These are phyloP conservation scores for Sebastes fasciatus DNA, from an alignment of 2,113 vertebrate genomes.

Conservation along the genomic window DNA sequence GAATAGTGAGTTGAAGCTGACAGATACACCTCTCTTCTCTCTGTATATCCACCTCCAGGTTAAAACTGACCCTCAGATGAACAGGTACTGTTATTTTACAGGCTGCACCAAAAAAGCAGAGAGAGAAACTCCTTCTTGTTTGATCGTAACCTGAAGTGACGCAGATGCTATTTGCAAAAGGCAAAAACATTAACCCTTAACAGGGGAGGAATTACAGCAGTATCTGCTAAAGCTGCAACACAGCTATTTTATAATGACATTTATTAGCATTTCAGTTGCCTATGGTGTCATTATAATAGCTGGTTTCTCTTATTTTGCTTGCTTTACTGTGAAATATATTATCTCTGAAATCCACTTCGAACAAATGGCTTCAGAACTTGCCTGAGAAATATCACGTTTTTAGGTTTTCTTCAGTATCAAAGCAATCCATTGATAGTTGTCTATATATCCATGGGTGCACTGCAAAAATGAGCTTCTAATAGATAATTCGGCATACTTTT, in stretches of 20 bases:
- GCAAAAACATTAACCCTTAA: conserved; percentile 16
- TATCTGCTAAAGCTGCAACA: background rate
- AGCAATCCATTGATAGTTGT: too few relatives aligned
- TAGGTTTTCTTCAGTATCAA: too few relatives aligned
- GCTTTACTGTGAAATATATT: too few relatives aligned
- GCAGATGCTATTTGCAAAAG: conserved; percentile 60
- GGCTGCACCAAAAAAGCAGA: background rate
- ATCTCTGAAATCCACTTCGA: too few relatives aligned
- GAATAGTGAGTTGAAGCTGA: too few relatives aligned
- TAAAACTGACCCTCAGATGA: background rate
- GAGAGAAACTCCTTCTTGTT: background rate
- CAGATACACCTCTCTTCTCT: background rate
- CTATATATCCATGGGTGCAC: too few relatives aligned
- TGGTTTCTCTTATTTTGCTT: background rate
- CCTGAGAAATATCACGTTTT: too few relatives aligned
- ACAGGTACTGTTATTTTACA: background rate
- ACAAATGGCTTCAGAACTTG: too few relatives aligned
- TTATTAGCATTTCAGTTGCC: background rate
- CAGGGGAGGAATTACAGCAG: background rate
- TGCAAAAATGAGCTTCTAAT: too few relatives aligned
- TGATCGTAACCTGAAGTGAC: conserved; percentile 48
- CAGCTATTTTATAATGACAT: background rate
- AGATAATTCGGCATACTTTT: too few relatives aligned
- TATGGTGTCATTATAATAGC: background rate
- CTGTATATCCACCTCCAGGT: background rate